Base-by-base conservation (phyloP, 2,888 invertebrate species). In the Diarsia rubi region DNA sequence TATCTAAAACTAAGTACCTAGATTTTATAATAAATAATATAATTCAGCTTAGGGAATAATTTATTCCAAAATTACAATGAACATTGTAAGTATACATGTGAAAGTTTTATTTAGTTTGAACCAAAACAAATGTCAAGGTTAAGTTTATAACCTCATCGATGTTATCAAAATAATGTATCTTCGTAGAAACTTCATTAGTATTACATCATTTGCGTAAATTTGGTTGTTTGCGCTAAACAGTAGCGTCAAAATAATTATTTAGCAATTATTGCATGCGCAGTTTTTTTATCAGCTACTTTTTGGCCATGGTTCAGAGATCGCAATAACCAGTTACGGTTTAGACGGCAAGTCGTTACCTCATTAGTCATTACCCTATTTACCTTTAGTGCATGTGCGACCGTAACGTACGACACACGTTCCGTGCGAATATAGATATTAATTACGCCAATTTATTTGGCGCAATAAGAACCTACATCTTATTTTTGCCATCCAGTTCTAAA, bases 61-160 rank as follows among this genome's bases (percentile, higher is more conserved):
- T 24, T 42, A 52, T 5, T 59, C 14, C 2, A 16, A 44, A 59
- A 60, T 75, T 60, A 80, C 44, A 69, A 79, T 79, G 80, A 47
- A 42, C 3, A 42, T 60, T 59, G 78, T 79, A 75, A 79, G 78
- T 79, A 75, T 31, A 57, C 16, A 24, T n/a, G 45, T 31, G 0
- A 11, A 74, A 37, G 5, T 60, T 52, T 45, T 11, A 49, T 59
- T 59, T 80, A 14, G 9, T 42, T 64, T 14, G 24, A 69, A 54
- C 0, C 2, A 24, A 37, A 24, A 21, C 44, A 31, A 73, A 66
- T 62, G 62, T 85, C 78, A 85, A 84, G 85, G 85, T 82, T 80
- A 84, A 11, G 62, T 69, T 63, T 27, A 24, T 84, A 84, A 85
- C 85, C 85, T 82, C 65, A 68, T 19, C 54, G 57, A 66, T 77